Evolutionary conservation across 2,888 invertebrate genomes (phyloP).

Genomic region (Parasteatoda lunata): DNA sequence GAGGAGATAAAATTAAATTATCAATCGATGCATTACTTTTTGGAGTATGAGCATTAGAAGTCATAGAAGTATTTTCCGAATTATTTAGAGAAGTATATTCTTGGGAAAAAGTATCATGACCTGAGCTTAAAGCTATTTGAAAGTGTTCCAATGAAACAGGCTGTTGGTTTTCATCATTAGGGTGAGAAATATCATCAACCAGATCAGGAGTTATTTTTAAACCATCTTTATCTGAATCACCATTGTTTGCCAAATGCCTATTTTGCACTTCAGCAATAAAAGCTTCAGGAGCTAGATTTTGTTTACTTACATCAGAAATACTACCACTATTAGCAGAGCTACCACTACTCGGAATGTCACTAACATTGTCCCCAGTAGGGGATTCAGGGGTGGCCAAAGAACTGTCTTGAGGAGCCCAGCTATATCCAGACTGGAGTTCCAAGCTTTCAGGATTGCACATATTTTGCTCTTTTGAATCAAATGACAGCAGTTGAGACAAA

Average conservation of each 20-base stretch:
- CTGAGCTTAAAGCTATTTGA: not conserved
- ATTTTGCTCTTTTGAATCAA: slow-evolving; percentile 27
- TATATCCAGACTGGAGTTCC: slow-evolving; percentile 12
- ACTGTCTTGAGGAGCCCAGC: slow-evolving; percentile 27
- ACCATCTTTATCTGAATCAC: not conserved
- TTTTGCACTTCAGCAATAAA: not conserved
- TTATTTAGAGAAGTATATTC: not conserved
- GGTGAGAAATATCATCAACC: not conserved
- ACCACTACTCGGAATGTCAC: slow-evolving; percentile 62
- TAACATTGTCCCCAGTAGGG: slow-evolving; percentile 63
- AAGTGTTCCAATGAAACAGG: not conserved
- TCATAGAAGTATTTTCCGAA: not conserved
- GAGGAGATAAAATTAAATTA: slow-evolving; percentile 55
- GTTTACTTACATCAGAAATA: slow-evolving; percentile 3
- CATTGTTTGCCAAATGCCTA: not conserved
- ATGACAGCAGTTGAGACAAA: slow-evolving; percentile 62
- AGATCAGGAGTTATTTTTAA: not conserved
- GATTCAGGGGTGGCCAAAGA: slow-evolving; percentile 65
- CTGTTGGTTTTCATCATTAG: not conserved
- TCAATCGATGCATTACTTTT: slow-evolving; percentile 20
- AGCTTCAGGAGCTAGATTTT: not conserved
- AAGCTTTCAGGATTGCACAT: slow-evolving; percentile 4
- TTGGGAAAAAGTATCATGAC: not conserved
- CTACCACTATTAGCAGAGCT: slow-evolving; percentile 44
- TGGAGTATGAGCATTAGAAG: not conserved